Evolutionary conservation across 2,888 invertebrate species (phyloP), one percentile per base, ranked within the genome.

Genomic region (Cephus nigrinus): DNA sequence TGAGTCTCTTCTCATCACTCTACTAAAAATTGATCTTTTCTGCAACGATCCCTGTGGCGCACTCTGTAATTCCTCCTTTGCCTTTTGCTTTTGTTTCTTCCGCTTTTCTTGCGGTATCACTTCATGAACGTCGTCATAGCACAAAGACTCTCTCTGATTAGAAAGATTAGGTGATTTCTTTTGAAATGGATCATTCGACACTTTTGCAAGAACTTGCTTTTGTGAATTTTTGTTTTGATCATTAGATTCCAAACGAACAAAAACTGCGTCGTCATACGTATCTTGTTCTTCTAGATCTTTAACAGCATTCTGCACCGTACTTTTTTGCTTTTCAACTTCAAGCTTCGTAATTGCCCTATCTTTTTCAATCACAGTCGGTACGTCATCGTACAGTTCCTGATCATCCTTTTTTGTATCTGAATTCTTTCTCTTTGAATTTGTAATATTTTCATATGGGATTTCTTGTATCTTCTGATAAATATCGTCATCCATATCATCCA

Each of bases 401-500:
- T 36, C 11, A 55, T 12, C 72, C 76, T 80, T 68, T 80, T 80
- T 12, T 15, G 4, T 31, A 32, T 73, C 68, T 30, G 31, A 0
- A 35, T 23, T 35, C 12, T 35, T 36, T 4, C 80, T 82, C 76
- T 80, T 82, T 4, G 84, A 72, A 78, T 88, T 88, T 55, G 88
- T 23, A 23, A 55, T 2, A 23, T 55, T 55, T 55, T 23, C 5
- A 23, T 55, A 23, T 9, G 86, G 83, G 30, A 90, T 76, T 34
- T 91, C 91, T 68, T 91, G 90, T 69, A 91, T 90, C 35, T 84
- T 87, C 35, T 91, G 87, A 75, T 91, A 91, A 77, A 90, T 86
- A 11, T 88, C 89, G 31, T 90, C 90, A 11, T 90, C 89, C 3
- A 90, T 89, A 34, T 88, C 88, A 23, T 86, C 84, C 33, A 79